phyloP scores from a whole-genome alignment of 2,888 invertebrate species.

The Bombylius major region DNA sequence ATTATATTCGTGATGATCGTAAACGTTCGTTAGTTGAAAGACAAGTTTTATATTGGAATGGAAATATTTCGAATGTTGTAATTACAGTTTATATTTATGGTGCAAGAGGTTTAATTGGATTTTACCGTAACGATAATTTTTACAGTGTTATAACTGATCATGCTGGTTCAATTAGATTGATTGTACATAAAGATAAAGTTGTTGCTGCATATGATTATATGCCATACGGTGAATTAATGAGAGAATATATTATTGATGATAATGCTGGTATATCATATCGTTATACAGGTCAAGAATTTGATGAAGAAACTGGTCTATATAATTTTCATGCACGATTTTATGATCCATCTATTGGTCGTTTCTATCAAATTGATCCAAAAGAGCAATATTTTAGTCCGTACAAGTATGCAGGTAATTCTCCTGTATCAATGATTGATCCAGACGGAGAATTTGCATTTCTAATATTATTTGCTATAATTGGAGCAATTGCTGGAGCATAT shows the following conservation, averaged over 20 bases:
- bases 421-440: slow-evolving; percentile 8
- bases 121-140: slow-evolving; percentile 10
- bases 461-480: background rate
- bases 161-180: slow-evolving; percentile 15
- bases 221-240: slow-evolving; percentile 16
- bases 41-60: no score
- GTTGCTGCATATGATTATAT: slow-evolving; percentile 19
- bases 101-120: slow-evolving; percentile 5
- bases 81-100: slow-evolving; percentile 9
- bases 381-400: slow-evolving; percentile 18
- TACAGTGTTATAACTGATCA: slow-evolving; percentile 16
- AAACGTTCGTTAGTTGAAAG: no score
- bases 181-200: slow-evolving; percentile 13
- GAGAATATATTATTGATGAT: slow-evolving; percentile 9
- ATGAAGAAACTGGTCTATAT: slow-evolving; percentile 17
- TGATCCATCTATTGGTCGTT: slow-evolving; percentile 17
- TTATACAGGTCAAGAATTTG: slow-evolving; percentile 19
- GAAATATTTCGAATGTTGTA: no score
- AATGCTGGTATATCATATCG: slow-evolving; percentile 13
- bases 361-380: slow-evolving; percentile 15
- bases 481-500: slow-evolving; percentile 1
- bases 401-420: slow-evolving; percentile 15
- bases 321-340: slow-evolving; percentile 19
- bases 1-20: no score
- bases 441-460: slow-evolving; percentile 3